phyloP scores from a whole-genome alignment of 2,113 vertebrate species.

The Catharus minimus region DNA sequence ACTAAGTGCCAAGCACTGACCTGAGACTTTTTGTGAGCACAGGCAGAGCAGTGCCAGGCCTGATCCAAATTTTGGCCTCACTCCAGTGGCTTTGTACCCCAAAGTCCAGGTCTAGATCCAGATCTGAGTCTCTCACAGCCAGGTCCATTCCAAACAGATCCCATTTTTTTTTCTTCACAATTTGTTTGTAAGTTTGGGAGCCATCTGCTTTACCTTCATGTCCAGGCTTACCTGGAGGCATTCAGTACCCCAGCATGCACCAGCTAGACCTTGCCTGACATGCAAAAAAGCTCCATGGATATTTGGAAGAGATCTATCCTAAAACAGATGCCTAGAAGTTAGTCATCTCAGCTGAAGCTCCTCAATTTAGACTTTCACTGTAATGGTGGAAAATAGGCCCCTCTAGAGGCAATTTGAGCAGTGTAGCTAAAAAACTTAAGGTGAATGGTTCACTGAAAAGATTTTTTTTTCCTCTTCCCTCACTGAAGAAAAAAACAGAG shows the following conservation, averaged over 20 bases:
- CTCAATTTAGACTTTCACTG: not conserved
- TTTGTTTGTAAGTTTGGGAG: not conserved
- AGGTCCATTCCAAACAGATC: not conserved
- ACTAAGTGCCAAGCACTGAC: not conserved
- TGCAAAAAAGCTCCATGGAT: not conserved
- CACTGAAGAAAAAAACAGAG: not conserved
- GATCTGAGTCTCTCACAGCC: not conserved
- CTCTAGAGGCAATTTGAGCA: slow-evolving; percentile 38
- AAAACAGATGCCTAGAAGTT: not conserved
- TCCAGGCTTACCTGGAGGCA: not conserved
- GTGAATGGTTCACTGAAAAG: not conserved
- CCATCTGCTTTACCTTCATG: not conserved
- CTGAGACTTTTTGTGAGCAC: not conserved
- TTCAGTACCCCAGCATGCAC: not conserved
- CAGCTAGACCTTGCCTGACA: not conserved
- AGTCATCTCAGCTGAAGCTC: not conserved
- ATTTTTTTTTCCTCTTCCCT: not conserved
- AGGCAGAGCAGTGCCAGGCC: not conserved
- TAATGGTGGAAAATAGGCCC: slow-evolving; percentile 32
- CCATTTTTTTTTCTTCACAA: not conserved
- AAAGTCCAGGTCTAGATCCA: not conserved
- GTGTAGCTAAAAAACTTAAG: not conserved
- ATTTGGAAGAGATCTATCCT: not conserved
- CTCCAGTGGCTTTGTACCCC: not conserved
- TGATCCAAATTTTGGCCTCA: not conserved